Base-by-base conservation (phyloP, 2,797 vertebrate genomes). In the Anguilla megastoma region DNA sequence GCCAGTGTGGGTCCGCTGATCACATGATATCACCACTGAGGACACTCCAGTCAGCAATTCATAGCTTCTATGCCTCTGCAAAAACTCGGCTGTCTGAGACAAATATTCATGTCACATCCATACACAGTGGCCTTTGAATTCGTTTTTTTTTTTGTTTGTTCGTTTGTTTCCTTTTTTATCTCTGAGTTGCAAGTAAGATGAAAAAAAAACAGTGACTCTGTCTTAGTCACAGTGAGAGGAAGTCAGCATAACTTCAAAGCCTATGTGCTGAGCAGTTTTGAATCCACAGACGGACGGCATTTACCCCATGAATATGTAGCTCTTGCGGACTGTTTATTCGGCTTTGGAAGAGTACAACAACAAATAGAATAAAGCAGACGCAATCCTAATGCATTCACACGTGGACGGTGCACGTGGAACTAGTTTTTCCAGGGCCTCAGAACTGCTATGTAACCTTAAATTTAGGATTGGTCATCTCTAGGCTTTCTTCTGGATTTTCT, bases 21-120 rank as follows among this genome's bases (percentile, higher is more conserved):
- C 27, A 12, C 66, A 3, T 33, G 2, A 10, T 9, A 27, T 30
- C 41, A 63, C 58, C 24, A 16, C 48, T 14, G 76, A 24, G 36
- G 79, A 12, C 63, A 41, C n/a, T 48, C 27, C 54, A n/a, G n/a
- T 69, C 41, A 84, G 79, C 36, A 87, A 48, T 66, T 56, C 30
- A 56, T 45, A 84, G 24, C 33, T 63, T 30, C 10, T 50, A 69
- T 18, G 9, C 60, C 74, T 80, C 54, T 60, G 12, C n/a, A 60
- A 45, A 12, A 12, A 14, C 41, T 2, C 2, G 56, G 54, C 80
- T 87, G 56, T 36, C 48, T 52, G 24, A 24, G 82, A 87, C 56
- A 84, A 56, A 87, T 74, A 87, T 85, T 74, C 4, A 84, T 66
- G 63, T 85, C 66, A 48, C 24, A 56, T 66, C 54, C 83, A 88